A percentile compares a stretch with the other conserved stretches of the same genome.
Evolutionary conservation across 2,888 invertebrate genomes (phyloP).

Genomic region (Athalia circularis): DNA sequence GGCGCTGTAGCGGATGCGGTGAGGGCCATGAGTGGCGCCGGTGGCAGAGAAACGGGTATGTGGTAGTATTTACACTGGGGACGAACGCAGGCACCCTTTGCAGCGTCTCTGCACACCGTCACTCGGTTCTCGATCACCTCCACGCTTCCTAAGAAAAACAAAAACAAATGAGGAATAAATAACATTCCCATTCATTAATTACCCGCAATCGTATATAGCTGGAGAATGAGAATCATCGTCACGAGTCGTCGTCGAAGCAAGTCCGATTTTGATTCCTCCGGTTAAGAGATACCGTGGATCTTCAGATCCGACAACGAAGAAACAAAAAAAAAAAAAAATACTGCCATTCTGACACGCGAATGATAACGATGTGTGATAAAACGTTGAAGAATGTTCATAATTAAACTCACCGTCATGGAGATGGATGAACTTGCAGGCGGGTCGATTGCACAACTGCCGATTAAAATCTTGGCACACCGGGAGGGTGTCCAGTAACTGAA

Average conservation of each 20-base stretch:
- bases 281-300: too few relatives aligned
- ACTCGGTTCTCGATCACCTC: conserved; percentile 96
- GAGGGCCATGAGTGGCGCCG: conserved; percentile 86
- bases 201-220: not conserved
- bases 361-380: too few relatives aligned
- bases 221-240: too few relatives aligned
- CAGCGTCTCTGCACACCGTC: conserved; percentile 97
- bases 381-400: too few relatives aligned
- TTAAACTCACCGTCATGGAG: conserved; percentile 91
- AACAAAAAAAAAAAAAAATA: not conserved
- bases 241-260: too few relatives aligned
- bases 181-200: not conserved
- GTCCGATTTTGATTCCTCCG: too few relatives aligned
- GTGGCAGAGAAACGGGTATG: conserved; percentile 93
- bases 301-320: not conserved
- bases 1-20: conserved; percentile 65
- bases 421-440: conserved; percentile 99
- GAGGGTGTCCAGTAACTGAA: conserved; percentile 99
- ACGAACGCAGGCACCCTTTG: conserved; percentile 94
- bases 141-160: conserved; percentile 87
- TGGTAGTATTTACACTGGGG: conserved; percentile 98
- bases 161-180: not conserved
- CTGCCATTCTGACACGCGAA: too few relatives aligned
- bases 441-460: conserved; percentile 96
- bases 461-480: conserved; percentile 99